Conservation (phyloP, 2,888 invertebrate genomes). For the Papilio demoleus region DNA sequence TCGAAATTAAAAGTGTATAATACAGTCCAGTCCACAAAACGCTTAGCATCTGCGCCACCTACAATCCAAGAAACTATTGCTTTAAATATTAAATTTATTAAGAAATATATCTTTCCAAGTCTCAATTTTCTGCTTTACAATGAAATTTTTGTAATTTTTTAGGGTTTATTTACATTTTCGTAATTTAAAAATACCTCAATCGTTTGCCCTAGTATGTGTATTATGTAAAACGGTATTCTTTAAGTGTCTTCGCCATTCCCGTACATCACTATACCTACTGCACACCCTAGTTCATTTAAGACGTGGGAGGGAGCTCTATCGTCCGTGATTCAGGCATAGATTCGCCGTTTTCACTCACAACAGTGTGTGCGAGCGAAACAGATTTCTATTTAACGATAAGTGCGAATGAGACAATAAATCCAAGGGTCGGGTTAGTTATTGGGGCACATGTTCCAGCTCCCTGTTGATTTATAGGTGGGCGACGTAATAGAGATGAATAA, state of each 20-base stretch:
- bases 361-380: conserved; percentile 67
- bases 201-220: conserved; percentile 14
- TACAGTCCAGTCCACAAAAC: too few relatives aligned
- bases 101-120: too few relatives aligned
- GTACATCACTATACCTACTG: conserved; percentile 57
- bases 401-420: conserved; percentile 58
- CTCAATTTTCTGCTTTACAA: too few relatives aligned
- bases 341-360: conserved; percentile 77
- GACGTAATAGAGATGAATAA: conserved; percentile 40
- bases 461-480: conserved; percentile 57
- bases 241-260: conserved; percentile 47
- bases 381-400: conserved; percentile 54
- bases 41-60: too few relatives aligned
- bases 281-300: conserved; percentile 79
- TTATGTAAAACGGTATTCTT: conserved; percentile 47
- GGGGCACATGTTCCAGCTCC: conserved; percentile 64
- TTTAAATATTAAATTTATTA: too few relatives aligned
- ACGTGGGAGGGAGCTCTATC: conserved; percentile 69
- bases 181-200: too few relatives aligned
- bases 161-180: too few relatives aligned
- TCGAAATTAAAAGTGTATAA: too few relatives aligned
- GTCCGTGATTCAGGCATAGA: conserved; percentile 80
- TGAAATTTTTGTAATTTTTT: too few relatives aligned
- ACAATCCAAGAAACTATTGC: too few relatives aligned
- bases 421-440: conserved; percentile 75